Evolutionary conservation across 2,888 invertebrate genomes (phyloP), one percentile per base, ranked within the genome.

Genomic region (Xanthorhoe spadicearia): DNA sequence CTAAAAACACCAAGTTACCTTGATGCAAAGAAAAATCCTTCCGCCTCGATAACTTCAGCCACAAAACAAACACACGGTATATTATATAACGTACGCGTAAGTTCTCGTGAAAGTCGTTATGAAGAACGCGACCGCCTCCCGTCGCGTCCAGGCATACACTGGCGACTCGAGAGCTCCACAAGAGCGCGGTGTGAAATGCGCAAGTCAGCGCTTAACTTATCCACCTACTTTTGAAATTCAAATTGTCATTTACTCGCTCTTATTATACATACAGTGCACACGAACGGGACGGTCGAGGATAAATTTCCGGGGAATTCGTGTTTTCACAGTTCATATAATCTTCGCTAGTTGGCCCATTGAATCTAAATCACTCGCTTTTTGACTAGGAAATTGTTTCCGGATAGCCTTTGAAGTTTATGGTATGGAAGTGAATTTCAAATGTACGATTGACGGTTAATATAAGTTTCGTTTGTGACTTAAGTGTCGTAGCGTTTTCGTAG

Each of bases 141-240:
- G 64, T 71, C 65, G 74, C 73, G 79, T 72, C 74, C 77, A 74
- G 76, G 76, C 77, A 76, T 77, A 80, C 85, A 92, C 92, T 92
- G 88, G 84, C 79, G 84, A 17, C 48, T 77, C 81, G 81, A 84
- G 80, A 84, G 83, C 84, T 82, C 77, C 76, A 77, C 79, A 82
- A 84, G 83, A 84, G 83, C 83, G 82, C 81, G 78, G 88, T 86
- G 85, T 86, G 88, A 90, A 90, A 90, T 92, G 92, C 92, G 92
- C 90, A 92, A 91, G 89, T 92, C 92, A 91, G 88, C 84, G 77
- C 80, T 79, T 87, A 87, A 89, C 87, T 89, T 88, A 87, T 85
- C 83, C 82, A 83, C 83, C 85, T 85, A 87, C 86, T 89, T 88
- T 87, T 83, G 78, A 88, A 89, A 85, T 88, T 87, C 84, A 86